A percentile compares a stretch with the other conserved stretches of the same genome.
These are phyloP conservation scores for Scomber japonicus DNA, from an alignment of 2,113 vertebrate genomes.

Conservation along the genomic window DNA sequence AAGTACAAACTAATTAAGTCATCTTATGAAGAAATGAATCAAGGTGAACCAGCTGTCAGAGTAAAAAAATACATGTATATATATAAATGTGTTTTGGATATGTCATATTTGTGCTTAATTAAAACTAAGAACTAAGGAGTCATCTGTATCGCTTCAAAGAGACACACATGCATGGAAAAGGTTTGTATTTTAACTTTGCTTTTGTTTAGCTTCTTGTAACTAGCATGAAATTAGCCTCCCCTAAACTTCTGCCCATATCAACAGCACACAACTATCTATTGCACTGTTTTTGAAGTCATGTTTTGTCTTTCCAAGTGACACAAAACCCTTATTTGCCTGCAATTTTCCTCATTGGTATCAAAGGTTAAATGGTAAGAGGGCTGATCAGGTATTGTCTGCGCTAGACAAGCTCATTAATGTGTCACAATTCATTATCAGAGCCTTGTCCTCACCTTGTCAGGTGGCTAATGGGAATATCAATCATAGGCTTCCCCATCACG, in stretches of 20 bases:
- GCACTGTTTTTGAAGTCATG: constrained; percentile 42
- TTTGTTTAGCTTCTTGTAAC: neutral
- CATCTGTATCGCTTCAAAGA: neutral
- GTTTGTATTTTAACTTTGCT: constrained; percentile 1
- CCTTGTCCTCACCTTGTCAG: constrained; percentile 81
- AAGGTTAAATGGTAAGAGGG: constrained; percentile 79
- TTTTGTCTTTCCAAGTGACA: constrained; percentile 53
- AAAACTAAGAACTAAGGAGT: neutral
- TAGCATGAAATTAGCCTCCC: neutral
- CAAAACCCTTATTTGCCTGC: constrained; percentile 59
- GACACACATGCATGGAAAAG: neutral
- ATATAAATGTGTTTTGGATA: too few species aligned
- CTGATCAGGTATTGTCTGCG: constrained; percentile 82
- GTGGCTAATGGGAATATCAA: constrained; percentile 87
- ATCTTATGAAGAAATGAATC: too few species aligned
- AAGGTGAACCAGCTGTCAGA: too few species aligned
- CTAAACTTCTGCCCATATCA: neutral
- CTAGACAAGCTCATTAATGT: constrained; percentile 86
- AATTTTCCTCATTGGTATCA: constrained; percentile 65
- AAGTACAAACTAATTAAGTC: constrained; percentile 4
- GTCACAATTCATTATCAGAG: constrained; percentile 86
- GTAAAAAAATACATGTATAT: too few species aligned
- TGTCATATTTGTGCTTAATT: neutral
- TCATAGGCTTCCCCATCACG: constrained; percentile 76
- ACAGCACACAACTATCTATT: neutral